Evolutionary conservation across 2,888 invertebrate genomes (phyloP), one percentile per base, ranked within the genome.

Genomic region (Pasiphila rectangulata): DNA sequence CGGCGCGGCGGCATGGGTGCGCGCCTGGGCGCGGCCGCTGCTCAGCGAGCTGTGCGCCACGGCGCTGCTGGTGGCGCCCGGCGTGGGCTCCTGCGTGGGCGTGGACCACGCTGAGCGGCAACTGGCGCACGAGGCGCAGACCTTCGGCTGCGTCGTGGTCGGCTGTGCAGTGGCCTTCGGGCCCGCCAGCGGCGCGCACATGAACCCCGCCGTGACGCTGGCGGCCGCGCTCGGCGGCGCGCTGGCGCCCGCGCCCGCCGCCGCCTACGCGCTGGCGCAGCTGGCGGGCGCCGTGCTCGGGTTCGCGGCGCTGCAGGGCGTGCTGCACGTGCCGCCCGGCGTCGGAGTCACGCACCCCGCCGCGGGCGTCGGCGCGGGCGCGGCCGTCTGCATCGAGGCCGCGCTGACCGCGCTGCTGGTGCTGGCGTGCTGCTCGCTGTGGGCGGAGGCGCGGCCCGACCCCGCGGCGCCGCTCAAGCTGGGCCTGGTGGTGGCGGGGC

Each of bases 121-220:
- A 56, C 76, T 84, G 10, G 59, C 72, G 54, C 72, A 82, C 64
- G 72, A 77, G 23, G 86, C 86, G 44, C 61, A 78, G 53, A 78
- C 72, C 12, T 87, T 87, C 73, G 87, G 83, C 47, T 71, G 69
- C 69, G 63, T 80, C 23, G 79, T 87, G 54, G 51, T 73, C 12
- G 73, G 67, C 25, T 70, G 71, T 63, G 72, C 66, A 43, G 62
- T 73, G 57, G 79, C 72, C 44, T 92, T 94, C 66, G 95, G 94
- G 2, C 92, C 93, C 59, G 87, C 92, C 27, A 94, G 94, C 7
- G 94, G 94, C 37, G 93, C 94, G 12, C 95, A 95, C 79, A 78
- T 96, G 65, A 95, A 95, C 85, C 95, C 95, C 0, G 92, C 93
- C 2, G 93, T 95, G 9, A 93, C 94, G 7, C 80, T 94, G 16